phyloP scores from a whole-genome alignment of 2,797 vertebrate species.

The Sebastes iracundus region DNA sequence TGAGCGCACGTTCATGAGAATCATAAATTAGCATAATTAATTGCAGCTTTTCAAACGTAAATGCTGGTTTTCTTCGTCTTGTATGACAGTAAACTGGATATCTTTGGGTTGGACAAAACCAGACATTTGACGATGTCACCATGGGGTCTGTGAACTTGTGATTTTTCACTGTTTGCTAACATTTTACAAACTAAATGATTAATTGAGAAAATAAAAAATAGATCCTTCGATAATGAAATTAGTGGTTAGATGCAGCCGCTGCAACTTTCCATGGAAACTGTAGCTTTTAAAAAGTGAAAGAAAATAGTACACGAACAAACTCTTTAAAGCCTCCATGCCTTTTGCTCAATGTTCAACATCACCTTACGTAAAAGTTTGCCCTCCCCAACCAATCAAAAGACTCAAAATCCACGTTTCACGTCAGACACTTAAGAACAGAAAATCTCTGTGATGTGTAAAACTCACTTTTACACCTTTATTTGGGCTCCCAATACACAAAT shows the following conservation, averaged over 20 bases:
- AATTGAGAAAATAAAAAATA: background rate
- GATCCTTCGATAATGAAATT: background rate
- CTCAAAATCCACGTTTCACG: background rate
- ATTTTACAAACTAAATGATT: background rate
- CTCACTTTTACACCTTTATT: constrained; percentile 78
- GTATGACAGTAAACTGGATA: background rate
- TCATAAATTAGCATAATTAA: too few relatives aligned
- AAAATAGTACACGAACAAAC: background rate
- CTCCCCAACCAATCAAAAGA: background rate
- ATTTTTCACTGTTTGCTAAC: background rate
- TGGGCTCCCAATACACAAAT: constrained; percentile 78
- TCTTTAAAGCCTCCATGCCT: background rate
- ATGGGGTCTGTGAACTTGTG: background rate
- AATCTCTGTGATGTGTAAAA: constrained; percentile 25
- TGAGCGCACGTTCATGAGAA: accelerated
- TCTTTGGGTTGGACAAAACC: background rate
- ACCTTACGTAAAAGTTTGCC: background rate
- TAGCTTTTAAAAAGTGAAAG: background rate
- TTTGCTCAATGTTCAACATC: background rate
- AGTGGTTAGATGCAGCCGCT: background rate
- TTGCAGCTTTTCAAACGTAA: background rate
- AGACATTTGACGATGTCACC: too few relatives aligned
- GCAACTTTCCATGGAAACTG: background rate
- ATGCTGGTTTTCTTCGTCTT: background rate
- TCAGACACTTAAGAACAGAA: background rate